Percentiles rank a stretch among this genome's conserved stretches.
phyloP scores from a whole-genome alignment of 2,797 vertebrate species.

The Rhinoraja longicauda region DNA sequence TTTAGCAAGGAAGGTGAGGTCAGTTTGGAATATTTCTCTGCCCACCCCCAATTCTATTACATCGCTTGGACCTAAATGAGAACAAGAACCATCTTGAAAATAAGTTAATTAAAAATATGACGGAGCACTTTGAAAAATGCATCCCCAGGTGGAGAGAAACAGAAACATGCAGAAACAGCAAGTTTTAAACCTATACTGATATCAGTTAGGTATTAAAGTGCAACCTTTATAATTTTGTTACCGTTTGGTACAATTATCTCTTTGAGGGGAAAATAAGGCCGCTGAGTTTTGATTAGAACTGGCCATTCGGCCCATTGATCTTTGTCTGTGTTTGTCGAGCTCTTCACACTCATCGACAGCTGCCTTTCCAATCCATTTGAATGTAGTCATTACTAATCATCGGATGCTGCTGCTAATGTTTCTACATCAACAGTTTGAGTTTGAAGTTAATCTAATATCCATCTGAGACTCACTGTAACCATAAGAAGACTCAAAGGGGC shows the following conservation, averaged over 20 bases:
- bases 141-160: neutral
- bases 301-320: neutral
- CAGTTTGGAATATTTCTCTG: neutral
- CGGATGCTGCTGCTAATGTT: neutral
- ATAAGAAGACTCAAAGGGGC: neutral
- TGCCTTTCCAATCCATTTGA: neutral
- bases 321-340: neutral
- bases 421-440: neutral
- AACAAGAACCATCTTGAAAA: neutral
- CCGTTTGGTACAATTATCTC: neutral
- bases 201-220: neutral
- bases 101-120: neutral
- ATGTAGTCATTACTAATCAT: neutral
- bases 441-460: neutral
- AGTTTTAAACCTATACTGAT: neutral
- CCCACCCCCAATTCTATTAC: neutral
- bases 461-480: neutral
- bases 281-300: too few species aligned
- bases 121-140: neutral
- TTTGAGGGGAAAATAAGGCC: neutral
- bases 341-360: neutral
- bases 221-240: neutral
- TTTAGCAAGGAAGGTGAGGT: neutral
- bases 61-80: too few species aligned
- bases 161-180: neutral